phyloP scores from a whole-genome alignment of 1,140 invertebrate species.

The Alviniconcha marisindica region DNA sequence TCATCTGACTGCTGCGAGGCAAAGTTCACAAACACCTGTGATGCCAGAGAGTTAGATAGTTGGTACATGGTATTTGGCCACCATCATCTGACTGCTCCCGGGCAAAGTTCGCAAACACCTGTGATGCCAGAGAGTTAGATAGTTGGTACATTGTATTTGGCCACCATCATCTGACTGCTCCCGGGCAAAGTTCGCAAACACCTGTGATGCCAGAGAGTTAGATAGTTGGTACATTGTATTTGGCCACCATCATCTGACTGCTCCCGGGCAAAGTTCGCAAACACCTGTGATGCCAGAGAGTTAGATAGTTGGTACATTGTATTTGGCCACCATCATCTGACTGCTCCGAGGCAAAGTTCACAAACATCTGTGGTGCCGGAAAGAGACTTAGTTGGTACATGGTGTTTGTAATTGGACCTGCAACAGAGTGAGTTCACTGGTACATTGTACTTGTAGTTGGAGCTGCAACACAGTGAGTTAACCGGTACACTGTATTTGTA shows the following conservation, averaged over 20 bases:
- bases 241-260: slow-evolving; percentile 54
- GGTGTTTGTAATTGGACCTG: slow-evolving; percentile 56
- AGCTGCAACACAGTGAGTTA: no score
- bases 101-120: slow-evolving; percentile 67
- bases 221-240: no score
- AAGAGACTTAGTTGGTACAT: no score
- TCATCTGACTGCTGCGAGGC: slow-evolving; percentile 48
- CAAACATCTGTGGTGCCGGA: slow-evolving; percentile 61
- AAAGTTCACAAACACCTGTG: no score
- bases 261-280: slow-evolving; percentile 62
- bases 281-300: slow-evolving; percentile 50
- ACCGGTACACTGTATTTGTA: no score
- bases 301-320: background rate
- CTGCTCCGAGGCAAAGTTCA: slow-evolving; percentile 64
- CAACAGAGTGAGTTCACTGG: slow-evolving; percentile 28
- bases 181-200: slow-evolving; percentile 64
- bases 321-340: slow-evolving; percentile 47
- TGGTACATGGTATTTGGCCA: no score
- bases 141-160: no score
- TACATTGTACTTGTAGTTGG: background rate
- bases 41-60: background rate
- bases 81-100: slow-evolving; percentile 59
- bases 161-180: slow-evolving; percentile 59
- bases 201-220: slow-evolving; percentile 40
- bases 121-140: background rate